Evolutionary conservation across 2,797 vertebrate genomes (phyloP).

Genomic region (Sebastes vulpes): DNA sequence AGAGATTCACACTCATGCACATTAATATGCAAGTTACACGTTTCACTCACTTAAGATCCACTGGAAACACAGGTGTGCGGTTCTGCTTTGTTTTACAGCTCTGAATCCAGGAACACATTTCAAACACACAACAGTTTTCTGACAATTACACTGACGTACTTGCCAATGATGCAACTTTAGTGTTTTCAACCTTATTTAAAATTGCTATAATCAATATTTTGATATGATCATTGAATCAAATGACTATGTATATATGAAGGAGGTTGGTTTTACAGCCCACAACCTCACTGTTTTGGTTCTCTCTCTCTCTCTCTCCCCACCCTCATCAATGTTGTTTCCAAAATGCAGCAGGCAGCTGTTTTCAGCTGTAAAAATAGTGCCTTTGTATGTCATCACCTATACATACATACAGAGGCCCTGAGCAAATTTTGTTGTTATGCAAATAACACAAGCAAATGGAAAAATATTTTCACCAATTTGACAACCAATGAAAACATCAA

Average conservation of each 20-base stretch:
- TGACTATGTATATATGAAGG: not conserved
- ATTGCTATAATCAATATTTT: not conserved
- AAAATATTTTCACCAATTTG: not conserved
- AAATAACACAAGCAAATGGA: not conserved
- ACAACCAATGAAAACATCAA: not conserved
- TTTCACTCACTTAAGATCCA: slow-evolving; percentile 3
- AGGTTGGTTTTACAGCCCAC: not conserved
- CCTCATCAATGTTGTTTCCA: not conserved
- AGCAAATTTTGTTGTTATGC: not conserved
- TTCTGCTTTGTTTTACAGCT: not conserved
- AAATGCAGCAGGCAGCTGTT: not conserved
- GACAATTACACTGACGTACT: not conserved
- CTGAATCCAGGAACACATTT: not conserved
- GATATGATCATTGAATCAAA: not conserved
- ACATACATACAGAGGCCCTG: not conserved
- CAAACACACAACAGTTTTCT: not conserved
- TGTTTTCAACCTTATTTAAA: not conserved
- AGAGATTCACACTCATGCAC: not conserved
- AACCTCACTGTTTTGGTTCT: not conserved
- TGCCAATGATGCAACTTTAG: not conserved
- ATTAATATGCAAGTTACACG: slow-evolving; percentile 3
- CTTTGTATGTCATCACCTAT: not conserved
- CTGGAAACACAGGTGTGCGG: slow-evolving; percentile 11
- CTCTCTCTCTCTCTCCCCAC: not conserved
- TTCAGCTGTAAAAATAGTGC: not conserved